Conservation (phyloP, 1,140 invertebrate species). For the Diabrotica undecimpunctata region DNA sequence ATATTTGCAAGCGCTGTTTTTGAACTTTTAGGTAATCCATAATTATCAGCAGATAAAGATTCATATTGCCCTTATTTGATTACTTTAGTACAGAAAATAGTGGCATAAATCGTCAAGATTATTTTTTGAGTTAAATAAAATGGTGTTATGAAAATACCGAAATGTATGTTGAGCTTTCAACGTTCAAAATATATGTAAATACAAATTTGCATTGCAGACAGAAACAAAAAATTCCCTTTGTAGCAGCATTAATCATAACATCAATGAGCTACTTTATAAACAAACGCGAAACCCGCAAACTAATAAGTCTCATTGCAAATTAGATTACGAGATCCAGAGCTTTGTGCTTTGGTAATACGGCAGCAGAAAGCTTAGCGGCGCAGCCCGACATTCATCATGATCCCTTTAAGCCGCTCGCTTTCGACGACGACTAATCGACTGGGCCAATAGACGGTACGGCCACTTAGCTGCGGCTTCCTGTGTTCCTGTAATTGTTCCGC, state of each 20-base stretch:
- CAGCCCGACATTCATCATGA: conserved; percentile 20
- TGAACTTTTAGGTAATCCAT: too few relatives aligned
- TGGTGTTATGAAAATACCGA: background rate
- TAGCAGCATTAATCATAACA: conserved; percentile 37
- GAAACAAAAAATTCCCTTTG: conserved; percentile 25
- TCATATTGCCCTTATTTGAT: too few relatives aligned
- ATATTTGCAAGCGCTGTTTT: too few relatives aligned
- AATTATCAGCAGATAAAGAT: too few relatives aligned
- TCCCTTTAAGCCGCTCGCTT: conserved; percentile 24
- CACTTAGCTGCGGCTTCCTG: conserved; percentile 43
- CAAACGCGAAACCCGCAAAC: conserved; percentile 43
- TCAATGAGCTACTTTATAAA: conserved; percentile 40
- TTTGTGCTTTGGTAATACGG: conserved; percentile 44
- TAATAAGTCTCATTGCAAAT: conserved; percentile 48
- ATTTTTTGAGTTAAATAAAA: background rate
- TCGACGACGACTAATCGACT: conserved; percentile 15
- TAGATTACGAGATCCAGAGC: conserved; percentile 45
- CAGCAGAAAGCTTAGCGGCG: conserved; percentile 40
- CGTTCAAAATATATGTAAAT: conserved; percentile 3
- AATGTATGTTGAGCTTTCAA: background rate
- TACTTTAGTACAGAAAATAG: too few relatives aligned
- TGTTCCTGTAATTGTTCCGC: conserved; percentile 44
- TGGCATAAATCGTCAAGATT: too few relatives aligned
- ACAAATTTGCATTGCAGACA: background rate
- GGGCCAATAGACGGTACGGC: conserved; percentile 29